These are phyloP conservation scores for Conus ventricosus DNA, from an alignment of 1,140 invertebrate species.

Conservation along the genomic window DNA sequence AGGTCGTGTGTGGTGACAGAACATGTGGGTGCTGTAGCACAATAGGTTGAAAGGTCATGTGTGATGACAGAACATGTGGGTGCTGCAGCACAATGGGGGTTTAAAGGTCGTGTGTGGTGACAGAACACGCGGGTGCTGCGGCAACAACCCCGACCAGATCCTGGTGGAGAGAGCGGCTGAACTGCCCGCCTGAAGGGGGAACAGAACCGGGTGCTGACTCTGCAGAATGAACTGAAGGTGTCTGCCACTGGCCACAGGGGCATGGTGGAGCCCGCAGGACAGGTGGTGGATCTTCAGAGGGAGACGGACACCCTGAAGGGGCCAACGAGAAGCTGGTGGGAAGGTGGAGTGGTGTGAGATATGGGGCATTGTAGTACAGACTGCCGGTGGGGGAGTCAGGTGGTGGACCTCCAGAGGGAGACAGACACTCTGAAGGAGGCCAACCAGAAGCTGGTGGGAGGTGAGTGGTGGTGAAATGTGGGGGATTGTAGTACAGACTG, in stretches of 20 bases:
- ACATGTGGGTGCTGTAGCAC: no score
- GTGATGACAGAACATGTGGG: slow-evolving; percentile 66
- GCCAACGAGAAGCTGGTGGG: slow-evolving; percentile 76
- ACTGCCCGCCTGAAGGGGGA: slow-evolving; percentile 74
- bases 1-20: no score
- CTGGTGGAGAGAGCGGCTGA: slow-evolving; percentile 73
- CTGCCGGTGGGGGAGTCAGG: no score
- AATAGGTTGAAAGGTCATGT: no score
- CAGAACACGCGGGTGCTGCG: slow-evolving; percentile 72
- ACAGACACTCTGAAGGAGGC: no score
- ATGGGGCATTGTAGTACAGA: no score
- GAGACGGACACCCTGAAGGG: slow-evolving; percentile 75
- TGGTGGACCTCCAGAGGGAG: no score
- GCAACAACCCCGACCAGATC: slow-evolving; percentile 72
- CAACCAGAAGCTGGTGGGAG: no score
- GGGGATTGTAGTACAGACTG: no score
- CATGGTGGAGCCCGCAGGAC: slow-evolving; percentile 71
- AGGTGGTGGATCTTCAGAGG: slow-evolving; percentile 66
- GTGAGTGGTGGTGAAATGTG: no score
- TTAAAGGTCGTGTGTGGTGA: no score
- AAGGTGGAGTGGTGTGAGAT: slow-evolving; percentile 57
- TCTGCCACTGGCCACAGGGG: slow-evolving; percentile 60
- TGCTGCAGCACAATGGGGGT: no score
- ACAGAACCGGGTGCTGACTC: slow-evolving; percentile 69
- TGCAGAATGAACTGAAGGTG: slow-evolving; percentile 71